A percentile compares a stretch with the other conserved stretches of the same genome.
phyloP scores from a whole-genome alignment of 2,888 invertebrate species.

The Idaea biselata region DNA sequence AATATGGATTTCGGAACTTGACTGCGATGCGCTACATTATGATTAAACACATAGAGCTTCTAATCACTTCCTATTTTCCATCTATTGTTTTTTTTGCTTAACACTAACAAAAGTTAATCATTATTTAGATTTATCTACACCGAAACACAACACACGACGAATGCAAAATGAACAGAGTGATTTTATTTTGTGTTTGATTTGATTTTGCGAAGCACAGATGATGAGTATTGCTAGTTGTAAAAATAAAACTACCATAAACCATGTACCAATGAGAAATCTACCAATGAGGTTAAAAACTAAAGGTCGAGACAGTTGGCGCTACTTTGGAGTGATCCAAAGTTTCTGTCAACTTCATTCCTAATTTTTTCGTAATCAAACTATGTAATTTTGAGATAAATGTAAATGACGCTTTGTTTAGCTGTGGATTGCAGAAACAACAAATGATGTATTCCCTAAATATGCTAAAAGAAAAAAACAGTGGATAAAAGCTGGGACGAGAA shows the following conservation, averaged over 20 bases:
- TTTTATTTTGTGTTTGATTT: slow-evolving; percentile 76
- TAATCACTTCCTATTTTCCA: slow-evolving; percentile 72
- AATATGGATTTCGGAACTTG: slow-evolving; percentile 70
- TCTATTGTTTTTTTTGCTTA: slow-evolving; percentile 39
- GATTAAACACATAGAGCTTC: slow-evolving; percentile 56
- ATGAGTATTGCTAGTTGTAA: slow-evolving; percentile 43
- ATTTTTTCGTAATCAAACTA: too few species aligned
- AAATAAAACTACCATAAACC: not conserved
- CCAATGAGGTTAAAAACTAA: too few species aligned
- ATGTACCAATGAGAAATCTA: not conserved
- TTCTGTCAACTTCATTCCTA: too few species aligned
- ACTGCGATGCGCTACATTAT: slow-evolving; percentile 74
- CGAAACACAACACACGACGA: slow-evolving; percentile 74
- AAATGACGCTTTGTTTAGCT: too few species aligned
- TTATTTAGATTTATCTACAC: slow-evolving; percentile 49
- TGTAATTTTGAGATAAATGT: too few species aligned
- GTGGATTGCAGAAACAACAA: too few species aligned
- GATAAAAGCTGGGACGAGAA: too few species aligned
- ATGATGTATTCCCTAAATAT: too few species aligned
- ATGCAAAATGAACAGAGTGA: slow-evolving; percentile 76
- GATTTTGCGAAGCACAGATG: slow-evolving; percentile 54
- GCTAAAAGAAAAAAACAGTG: too few species aligned
- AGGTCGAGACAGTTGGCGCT: too few species aligned
- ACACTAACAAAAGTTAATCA: slow-evolving; percentile 50
- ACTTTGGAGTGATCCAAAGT: too few species aligned